A percentile compares a stretch with the other conserved stretches of the same genome.
phyloP scores from a whole-genome alignment of 2,888 invertebrate genomes.

The Conomelus anceps region DNA sequence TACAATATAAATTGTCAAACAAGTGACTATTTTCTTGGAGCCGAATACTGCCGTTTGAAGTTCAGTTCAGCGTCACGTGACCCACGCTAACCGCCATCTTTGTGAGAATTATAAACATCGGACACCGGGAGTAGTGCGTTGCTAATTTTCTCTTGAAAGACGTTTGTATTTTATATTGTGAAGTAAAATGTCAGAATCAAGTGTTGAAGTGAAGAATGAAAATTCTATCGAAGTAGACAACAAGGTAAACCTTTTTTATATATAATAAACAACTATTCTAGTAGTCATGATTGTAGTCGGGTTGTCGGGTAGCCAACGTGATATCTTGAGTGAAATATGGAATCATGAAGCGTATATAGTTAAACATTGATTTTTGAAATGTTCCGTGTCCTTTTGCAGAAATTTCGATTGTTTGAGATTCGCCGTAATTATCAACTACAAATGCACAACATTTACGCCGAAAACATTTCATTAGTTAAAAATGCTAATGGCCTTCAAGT shows the following conservation, averaged over 20 bases:
- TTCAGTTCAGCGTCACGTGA: constrained; percentile 24
- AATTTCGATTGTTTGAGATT: background rate
- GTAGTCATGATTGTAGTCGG: background rate
- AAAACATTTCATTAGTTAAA: background rate
- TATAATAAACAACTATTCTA: background rate
- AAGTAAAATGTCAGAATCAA: constrained; percentile 31
- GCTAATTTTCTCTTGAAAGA: background rate
- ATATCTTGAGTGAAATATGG: constrained; percentile 17
- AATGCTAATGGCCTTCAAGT: constrained; percentile 15
- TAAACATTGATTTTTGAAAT: background rate
- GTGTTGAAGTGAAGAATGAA: constrained; percentile 31
- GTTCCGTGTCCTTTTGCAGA: background rate
- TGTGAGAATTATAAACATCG: constrained; percentile 26
- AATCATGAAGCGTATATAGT: background rate
- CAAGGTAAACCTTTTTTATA: constrained; percentile 14
- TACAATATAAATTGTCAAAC: background rate
- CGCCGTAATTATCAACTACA: background rate
- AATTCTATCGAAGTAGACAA: constrained; percentile 28
- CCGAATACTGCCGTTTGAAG: constrained; percentile 20
- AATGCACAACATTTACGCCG: background rate
- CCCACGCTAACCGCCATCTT: constrained; percentile 29
- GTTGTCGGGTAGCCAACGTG: constrained; percentile 21
- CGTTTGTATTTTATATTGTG: background rate
- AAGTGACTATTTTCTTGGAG: background rate
- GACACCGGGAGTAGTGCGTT: constrained; percentile 19